phyloP scores from a whole-genome alignment of 2,797 vertebrate species.

The Sebastes reedi region DNA sequence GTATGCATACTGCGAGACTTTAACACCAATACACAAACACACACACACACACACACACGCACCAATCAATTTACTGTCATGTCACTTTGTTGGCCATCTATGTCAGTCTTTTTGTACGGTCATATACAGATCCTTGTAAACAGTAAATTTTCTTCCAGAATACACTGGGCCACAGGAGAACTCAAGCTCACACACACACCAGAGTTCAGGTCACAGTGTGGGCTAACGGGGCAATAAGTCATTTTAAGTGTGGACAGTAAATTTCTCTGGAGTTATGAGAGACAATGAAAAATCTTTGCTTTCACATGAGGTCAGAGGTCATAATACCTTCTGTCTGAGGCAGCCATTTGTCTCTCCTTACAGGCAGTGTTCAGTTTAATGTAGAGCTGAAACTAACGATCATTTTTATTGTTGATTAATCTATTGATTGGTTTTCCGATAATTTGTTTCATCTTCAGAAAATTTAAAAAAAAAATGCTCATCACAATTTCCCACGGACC shows the following conservation, averaged over 20 bases:
- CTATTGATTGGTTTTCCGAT: neutral
- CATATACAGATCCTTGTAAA: slow-evolving; percentile 49
- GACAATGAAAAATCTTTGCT: slow-evolving; percentile 32
- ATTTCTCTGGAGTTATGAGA: slow-evolving; percentile 34
- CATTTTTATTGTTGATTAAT: neutral
- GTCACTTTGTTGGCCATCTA: slow-evolving; percentile 7
- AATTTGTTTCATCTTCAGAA: neutral
- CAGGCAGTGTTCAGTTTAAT: neutral
- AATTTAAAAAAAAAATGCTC: neutral
- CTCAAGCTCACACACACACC: neutral
- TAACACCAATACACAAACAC: neutral
- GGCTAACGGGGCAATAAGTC: slow-evolving; percentile 35
- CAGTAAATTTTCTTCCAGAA: slow-evolving; percentile 21
- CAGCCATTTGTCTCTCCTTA: neutral
- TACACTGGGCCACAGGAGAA: neutral
- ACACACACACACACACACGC: neutral
- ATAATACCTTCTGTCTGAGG: neutral
- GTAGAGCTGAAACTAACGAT: neutral
- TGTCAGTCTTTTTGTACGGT: slow-evolving; percentile 22
- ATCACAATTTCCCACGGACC: neutral
- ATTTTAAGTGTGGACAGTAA: slow-evolving; percentile 29
- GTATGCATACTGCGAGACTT: neutral
- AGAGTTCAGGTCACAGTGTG: slow-evolving; percentile 16
- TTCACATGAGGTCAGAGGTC: slow-evolving; percentile 32
- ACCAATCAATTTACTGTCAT: slow-evolving; percentile 3